Evolutionary conservation across 2,113 vertebrate species (phyloP).

Genomic region (Cochlearius cochlearius): DNA sequence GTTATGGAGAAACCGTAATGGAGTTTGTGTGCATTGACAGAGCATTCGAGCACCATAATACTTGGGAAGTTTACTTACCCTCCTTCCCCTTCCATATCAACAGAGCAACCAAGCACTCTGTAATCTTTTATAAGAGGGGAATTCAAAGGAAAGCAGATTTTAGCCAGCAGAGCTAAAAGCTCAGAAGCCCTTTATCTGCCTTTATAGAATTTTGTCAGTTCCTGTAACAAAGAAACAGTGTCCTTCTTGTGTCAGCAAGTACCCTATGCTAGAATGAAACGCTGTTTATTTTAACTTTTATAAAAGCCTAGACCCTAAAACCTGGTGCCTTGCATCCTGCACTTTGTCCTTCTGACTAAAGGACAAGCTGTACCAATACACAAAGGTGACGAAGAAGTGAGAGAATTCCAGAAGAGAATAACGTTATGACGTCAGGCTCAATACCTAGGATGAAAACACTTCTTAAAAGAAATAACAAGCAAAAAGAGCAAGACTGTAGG

Average conservation of each 20-base stretch:
- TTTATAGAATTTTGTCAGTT: not conserved
- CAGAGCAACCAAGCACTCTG: not conserved
- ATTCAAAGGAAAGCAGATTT: not conserved
- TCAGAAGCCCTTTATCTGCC: not conserved
- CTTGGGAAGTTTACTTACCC: not conserved
- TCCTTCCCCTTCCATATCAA: not conserved
- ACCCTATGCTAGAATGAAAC: not conserved
- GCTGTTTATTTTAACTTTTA: not conserved
- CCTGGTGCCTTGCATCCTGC: not conserved
- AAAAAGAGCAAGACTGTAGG: not conserved
- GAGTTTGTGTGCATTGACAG: not conserved
- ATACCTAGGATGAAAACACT: not conserved
- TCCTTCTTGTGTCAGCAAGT: not conserved
- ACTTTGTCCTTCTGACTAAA: not conserved
- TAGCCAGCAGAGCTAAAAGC: not conserved
- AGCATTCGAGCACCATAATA: not conserved
- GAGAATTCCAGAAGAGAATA: not conserved
- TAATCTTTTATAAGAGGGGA: not conserved
- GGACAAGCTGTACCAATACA: not conserved
- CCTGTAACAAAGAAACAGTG: not conserved
- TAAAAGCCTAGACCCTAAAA: not conserved
- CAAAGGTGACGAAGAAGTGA: not conserved
- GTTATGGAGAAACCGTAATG: rapidly evolving
- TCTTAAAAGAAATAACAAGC: not conserved
- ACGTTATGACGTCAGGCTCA: not conserved